A percentile compares a stretch with the other conserved stretches of the same genome.
These are phyloP conservation scores for Perizoma flavofasciatum DNA, from an alignment of 2,888 invertebrate species.

Conservation along the genomic window DNA sequence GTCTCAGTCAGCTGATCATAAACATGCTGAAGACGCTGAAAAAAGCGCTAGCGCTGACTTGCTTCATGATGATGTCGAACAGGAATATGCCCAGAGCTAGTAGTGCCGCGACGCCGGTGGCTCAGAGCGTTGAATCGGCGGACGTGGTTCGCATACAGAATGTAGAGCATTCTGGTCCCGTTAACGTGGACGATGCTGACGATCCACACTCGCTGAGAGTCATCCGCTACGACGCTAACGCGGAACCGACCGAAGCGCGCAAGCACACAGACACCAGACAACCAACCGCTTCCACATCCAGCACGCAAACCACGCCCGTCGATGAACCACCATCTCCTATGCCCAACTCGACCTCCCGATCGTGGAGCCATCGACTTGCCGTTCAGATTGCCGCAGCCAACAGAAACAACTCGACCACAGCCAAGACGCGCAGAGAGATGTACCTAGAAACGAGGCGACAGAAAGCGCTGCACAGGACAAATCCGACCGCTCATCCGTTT, in stretches of 20 bases:
- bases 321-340: constrained; percentile 41
- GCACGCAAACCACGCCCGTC: constrained; percentile 25
- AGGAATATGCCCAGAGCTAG: constrained; percentile 54
- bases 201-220: constrained; percentile 51
- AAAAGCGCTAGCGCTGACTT: constrained; percentile 74
- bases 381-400: constrained; percentile 78
- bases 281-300: constrained; percentile 31
- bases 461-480: constrained; percentile 73
- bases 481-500: constrained; percentile 69
- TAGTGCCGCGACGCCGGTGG: constrained; percentile 49
- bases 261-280: constrained; percentile 11
- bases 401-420: constrained; percentile 71
- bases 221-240: constrained; percentile 16
- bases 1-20: constrained; percentile 74
- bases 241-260: constrained; percentile 3
- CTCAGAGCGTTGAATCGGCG: constrained; percentile 60
- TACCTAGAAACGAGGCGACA: constrained; percentile 68
- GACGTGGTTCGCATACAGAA: constrained; percentile 72
- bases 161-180: constrained; percentile 68
- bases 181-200: constrained; percentile 70
- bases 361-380: constrained; percentile 74
- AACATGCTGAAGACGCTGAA: constrained; percentile 74
- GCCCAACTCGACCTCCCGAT: constrained; percentile 45
- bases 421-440: constrained; percentile 66
- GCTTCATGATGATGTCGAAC: constrained; percentile 76